These are phyloP conservation scores for Propithecus deckenii DNA, from an alignment of 2,797 vertebrate genomes.

Conservation along the genomic window DNA sequence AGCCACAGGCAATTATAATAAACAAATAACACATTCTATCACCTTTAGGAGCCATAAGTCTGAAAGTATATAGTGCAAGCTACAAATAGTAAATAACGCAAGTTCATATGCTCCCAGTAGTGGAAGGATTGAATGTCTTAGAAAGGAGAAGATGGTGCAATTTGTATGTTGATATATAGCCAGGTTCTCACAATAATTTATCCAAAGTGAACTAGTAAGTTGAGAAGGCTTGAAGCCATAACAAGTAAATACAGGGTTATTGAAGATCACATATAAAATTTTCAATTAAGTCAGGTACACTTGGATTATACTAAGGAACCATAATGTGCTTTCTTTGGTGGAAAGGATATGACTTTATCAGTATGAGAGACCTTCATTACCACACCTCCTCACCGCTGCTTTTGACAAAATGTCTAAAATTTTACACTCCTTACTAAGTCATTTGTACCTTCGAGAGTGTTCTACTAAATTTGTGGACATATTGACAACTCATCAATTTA, in stretches of 20 bases:
- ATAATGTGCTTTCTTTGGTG: background rate
- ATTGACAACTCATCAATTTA: background rate
- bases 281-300: background rate
- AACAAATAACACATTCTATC: slow-evolving; percentile 49
- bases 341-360: background rate
- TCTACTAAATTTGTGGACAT: background rate
- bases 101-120: background rate
- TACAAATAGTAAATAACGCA: slow-evolving; percentile 49
- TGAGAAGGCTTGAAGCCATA: slow-evolving; percentile 14
- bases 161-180: slow-evolving; percentile 40
- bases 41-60: slow-evolving; percentile 47
- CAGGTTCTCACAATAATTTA: slow-evolving; percentile 42
- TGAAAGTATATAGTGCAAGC: background rate
- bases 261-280: background rate
- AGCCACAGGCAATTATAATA: slow-evolving; percentile 55
- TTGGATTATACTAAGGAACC: background rate
- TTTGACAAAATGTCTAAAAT: background rate
- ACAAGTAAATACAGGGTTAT: background rate
- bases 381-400: background rate
- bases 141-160: slow-evolving; percentile 24
- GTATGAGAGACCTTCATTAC: background rate
- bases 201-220: slow-evolving; percentile 7
- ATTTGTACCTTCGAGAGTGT: background rate
- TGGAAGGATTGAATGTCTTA: slow-evolving; percentile 5
- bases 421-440: background rate